Base-by-base conservation (phyloP, 2,113 vertebrate genomes). In the Periophthalmus modestus region DNA sequence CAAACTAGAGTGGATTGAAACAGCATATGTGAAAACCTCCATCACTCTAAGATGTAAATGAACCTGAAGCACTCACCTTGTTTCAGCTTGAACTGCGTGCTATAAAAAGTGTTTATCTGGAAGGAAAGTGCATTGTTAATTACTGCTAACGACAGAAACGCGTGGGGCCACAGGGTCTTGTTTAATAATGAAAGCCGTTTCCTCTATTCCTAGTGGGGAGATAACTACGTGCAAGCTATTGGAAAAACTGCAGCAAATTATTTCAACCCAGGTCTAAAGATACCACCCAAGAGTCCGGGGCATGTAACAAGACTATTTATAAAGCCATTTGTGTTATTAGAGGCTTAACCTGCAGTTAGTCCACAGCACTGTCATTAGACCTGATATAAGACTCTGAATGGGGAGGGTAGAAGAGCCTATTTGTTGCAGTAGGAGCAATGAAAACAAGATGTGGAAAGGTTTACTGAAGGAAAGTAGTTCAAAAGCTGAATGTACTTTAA, bases 151-250 rank as follows among this genome's bases (percentile, higher is more conserved):
- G 54, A 84, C 70, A 70, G 72, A 72, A 79, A 84, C 55, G 48
- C 61, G 43, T 5, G 36, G 50, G 21, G 77, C 89, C 66, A 28
- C 59, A 72, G 85, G 80, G 78, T 34, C 19, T 73, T 74, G 69
- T 78, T 91, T 87, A 92, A 92, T 88, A 88, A 92, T 88, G 77
- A 81, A 90, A 74, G 75, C n/a, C 19, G 33, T 78, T 83, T 86
- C 85, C 79, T 73, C 71, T 68, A 82, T 77, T 88, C 80, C 82
- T 79, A 74, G 59, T 74, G 62, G 68, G 68, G 65, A 76, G 82
- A 74, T 84, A 77, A 88, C 77, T 80, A 76, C 73, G 50, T 82
- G 82, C 69, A 62, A 61, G 23, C 62, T 59, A 21, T 70, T 62
- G 78, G 72, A 68, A 80, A 66, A 80, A 87, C 43, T 78, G 52